A percentile compares a stretch with the other conserved stretches of the same genome.
Evolutionary conservation across 2,888 invertebrate species (phyloP).

Genomic region (Halictus quadricinctus): DNA sequence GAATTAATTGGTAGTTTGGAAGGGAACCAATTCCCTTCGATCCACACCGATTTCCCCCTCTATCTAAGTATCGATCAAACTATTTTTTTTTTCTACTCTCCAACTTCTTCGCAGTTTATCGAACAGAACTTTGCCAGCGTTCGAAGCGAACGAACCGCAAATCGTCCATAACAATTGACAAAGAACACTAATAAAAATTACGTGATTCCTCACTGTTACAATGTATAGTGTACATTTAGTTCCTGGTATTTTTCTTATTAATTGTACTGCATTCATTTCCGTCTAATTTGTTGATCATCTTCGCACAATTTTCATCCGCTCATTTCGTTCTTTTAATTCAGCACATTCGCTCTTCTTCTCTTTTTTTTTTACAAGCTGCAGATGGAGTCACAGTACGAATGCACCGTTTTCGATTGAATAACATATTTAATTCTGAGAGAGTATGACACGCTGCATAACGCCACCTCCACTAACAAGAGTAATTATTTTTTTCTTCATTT

Average conservation of each 20-base stretch:
- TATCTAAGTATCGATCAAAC: not conserved
- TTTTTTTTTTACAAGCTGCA: not conserved
- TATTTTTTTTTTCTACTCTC: not conserved
- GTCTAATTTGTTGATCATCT: not conserved
- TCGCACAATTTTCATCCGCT: not conserved
- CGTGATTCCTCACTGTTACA: not conserved
- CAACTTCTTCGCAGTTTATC: not conserved
- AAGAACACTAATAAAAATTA: not conserved
- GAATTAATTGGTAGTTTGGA: constrained; percentile 80
- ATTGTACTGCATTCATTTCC: not conserved
- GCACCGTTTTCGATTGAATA: constrained; percentile 4
- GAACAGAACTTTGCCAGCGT: not conserved
- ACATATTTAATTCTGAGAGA: not conserved
- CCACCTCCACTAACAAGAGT: constrained; percentile 10
- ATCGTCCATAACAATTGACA: not conserved
- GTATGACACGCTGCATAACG: constrained; percentile 10
- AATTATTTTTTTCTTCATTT: constrained; percentile 1
- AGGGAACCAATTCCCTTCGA: constrained; percentile 74
- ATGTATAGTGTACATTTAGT: not conserved
- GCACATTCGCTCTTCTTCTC: constrained; percentile 14
- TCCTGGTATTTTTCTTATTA: not conserved
- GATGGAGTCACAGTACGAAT: not conserved
- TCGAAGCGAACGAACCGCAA: not conserved
- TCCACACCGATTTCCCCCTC: constrained; percentile 37
- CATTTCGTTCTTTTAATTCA: not conserved